phyloP scores from a whole-genome alignment of 2,113 vertebrate genomes.

The Lathamus discolor region DNA sequence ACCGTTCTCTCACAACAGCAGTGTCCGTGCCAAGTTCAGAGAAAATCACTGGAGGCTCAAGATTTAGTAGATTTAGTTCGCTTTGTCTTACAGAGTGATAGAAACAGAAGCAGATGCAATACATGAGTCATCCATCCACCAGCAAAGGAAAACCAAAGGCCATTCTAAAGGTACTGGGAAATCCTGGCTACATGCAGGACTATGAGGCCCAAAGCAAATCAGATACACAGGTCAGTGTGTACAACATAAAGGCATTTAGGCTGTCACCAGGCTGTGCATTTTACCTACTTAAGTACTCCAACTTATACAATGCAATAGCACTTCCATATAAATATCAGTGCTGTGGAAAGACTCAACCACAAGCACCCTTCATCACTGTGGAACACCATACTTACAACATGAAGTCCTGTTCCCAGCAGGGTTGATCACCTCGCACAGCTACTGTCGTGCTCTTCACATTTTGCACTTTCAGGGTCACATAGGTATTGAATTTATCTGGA shows the following conservation, averaged over 20 bases:
- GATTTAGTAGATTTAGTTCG: background rate
- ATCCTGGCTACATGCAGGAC: background rate
- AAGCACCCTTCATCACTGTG: rapidly evolving
- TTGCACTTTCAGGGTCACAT: slow-evolving; percentile 95
- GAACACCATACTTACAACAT: slow-evolving; percentile 91
- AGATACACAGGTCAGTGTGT: background rate
- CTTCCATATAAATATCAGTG: background rate
- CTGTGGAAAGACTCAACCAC: background rate
- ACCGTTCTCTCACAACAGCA: rapidly evolving
- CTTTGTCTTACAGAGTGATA: background rate
- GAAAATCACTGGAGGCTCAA: background rate
- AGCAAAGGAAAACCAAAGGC: background rate
- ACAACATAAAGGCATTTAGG: background rate
- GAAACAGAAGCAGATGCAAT: background rate
- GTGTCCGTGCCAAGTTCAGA: background rate
- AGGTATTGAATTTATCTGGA: slow-evolving; percentile 93
- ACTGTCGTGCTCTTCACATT: slow-evolving; percentile 97
- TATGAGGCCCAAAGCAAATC: background rate
- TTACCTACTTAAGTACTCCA: background rate
- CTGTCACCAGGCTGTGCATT: background rate
- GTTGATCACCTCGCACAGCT: slow-evolving; percentile 88
- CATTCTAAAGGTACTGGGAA: background rate
- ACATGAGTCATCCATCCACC: background rate
- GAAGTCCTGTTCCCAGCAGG: slow-evolving; percentile 96
- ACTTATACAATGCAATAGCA: background rate